Conservation (phyloP, 2,797 vertebrate genomes). For the Streptopelia turtur region DNA sequence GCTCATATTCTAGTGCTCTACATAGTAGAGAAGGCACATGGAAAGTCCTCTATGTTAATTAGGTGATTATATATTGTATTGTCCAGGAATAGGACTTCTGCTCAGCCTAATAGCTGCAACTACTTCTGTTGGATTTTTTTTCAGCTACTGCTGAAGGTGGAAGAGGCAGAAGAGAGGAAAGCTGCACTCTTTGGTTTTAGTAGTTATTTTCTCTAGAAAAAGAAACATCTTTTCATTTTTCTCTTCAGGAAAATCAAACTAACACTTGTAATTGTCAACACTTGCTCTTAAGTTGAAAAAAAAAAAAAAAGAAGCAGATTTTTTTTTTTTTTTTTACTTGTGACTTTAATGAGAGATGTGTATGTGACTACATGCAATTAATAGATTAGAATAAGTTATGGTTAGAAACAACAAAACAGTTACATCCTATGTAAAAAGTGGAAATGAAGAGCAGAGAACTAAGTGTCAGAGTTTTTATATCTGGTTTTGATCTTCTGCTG, state of each 20-base stretch:
- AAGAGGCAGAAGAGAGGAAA: neutral
- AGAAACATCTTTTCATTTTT: neutral
- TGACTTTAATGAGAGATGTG: neutral
- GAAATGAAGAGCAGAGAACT: neutral
- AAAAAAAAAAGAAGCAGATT: too few relatives aligned
- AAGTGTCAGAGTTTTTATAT: neutral
- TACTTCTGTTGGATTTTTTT: neutral
- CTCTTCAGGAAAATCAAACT: neutral
- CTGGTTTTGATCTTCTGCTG: neutral
- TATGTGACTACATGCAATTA: fast-evolving
- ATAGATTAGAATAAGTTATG: neutral
- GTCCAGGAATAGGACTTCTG: neutral
- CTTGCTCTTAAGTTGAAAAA: neutral
- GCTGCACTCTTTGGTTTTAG: neutral
- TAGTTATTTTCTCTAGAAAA: neutral
- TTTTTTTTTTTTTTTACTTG: too few relatives aligned
- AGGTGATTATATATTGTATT: neutral
- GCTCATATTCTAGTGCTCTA: neutral
- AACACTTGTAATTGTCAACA: neutral
- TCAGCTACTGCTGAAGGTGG: neutral
- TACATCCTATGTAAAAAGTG: neutral
- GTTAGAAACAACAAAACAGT: neutral
- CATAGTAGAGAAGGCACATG: neutral
- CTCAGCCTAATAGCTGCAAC: neutral
- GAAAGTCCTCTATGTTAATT: neutral